These are phyloP conservation scores for Oscheius sp. DNA, from an alignment of 2,888 invertebrate species.

Conservation along the genomic window DNA sequence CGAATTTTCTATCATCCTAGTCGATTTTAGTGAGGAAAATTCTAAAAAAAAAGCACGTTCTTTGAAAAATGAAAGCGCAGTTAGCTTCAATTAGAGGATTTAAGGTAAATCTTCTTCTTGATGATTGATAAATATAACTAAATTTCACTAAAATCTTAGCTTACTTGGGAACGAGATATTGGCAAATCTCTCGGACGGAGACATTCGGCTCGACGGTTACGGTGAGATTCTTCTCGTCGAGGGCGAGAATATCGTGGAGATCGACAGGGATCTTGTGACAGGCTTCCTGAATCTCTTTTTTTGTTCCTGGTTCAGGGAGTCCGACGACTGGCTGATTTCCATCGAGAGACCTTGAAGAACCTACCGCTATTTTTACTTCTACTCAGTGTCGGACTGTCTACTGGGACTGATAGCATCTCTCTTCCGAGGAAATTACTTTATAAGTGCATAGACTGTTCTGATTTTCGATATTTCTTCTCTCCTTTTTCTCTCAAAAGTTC, in stretches of 20 bases:
- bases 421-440: neutral
- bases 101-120: too few species aligned
- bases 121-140: too few species aligned
- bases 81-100: too few species aligned
- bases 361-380: too few species aligned
- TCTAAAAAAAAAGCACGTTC: too few species aligned
- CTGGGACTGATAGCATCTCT: neutral
- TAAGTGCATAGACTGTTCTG: too few species aligned
- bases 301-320: neutral
- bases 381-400: neutral
- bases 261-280: constrained; percentile 78
- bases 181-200: constrained; percentile 78
- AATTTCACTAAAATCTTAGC: neutral
- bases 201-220: constrained; percentile 79
- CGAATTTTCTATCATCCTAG: too few species aligned
- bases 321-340: too few species aligned
- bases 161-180: constrained; percentile 74
- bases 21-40: neutral
- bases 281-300: constrained; percentile 66
- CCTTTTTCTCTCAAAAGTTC: too few species aligned
- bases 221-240: constrained; percentile 76
- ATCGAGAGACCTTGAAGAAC: too few species aligned
- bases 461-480: too few species aligned
- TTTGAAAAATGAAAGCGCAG: too few species aligned
- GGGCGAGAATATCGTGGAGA: constrained; percentile 76